Evolutionary conservation across 1,140 invertebrate species (phyloP).

Genomic region (Lepidurus couesii): DNA sequence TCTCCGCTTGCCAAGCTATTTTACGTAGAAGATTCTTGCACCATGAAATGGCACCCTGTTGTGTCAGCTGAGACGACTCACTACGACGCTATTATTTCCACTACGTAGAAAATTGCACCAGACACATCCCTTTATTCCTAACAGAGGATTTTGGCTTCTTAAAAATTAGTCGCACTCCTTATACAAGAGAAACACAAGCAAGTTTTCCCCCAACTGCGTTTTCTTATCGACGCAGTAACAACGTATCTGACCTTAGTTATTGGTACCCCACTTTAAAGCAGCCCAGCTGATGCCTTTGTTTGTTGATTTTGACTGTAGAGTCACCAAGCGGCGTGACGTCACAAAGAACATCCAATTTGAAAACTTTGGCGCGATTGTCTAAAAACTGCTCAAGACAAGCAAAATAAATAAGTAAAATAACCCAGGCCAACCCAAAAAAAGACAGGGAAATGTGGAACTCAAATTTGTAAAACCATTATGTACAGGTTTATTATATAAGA

Average conservation of each 20-base stretch:
- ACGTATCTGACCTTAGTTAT: slow-evolving; percentile 11
- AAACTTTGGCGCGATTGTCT: no score
- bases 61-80: no score
- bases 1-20: no score
- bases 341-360: no score
- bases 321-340: no score
- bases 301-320: background rate
- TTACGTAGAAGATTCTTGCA: no score
- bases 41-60: no score
- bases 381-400: background rate
- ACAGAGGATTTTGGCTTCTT: no score
- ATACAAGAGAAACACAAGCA: background rate
- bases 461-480: slow-evolving; percentile 12
- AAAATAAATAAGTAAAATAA: background rate
- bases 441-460: background rate
- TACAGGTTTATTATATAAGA: slow-evolving; percentile 18
- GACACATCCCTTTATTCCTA: no score
- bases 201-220: background rate
- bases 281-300: background rate
- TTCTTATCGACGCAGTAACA: background rate
- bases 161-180: background rate
- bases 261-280: background rate
- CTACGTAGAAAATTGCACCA: no score
- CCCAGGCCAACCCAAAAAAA: background rate
- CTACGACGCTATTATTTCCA: no score